Evolutionary conservation across 2,797 vertebrate genomes (phyloP), one percentile per base, ranked within the genome.

Genomic region (Carcharodon carcharias): DNA sequence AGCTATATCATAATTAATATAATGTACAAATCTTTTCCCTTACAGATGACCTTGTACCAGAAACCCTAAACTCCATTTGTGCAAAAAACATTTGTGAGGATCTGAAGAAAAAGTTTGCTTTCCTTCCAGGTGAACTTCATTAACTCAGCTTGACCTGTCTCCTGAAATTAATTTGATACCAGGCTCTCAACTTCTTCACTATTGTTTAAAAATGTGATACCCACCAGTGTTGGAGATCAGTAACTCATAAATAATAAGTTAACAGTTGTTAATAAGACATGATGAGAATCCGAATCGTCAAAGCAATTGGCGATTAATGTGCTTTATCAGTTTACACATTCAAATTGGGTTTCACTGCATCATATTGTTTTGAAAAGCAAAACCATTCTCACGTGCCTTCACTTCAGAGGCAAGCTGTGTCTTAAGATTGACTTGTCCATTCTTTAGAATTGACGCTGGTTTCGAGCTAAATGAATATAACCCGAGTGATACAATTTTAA

Each of bases 71-170:
- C 40, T 98, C 98, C 91, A 96, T 99, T 95, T 98, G 97, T 97
- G 96, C 98, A 97, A 99, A 98, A 97, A 99, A 99, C 97, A 98
- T 99, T 97, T 98, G 97, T 12, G 98, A 98, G 67, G 98, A 98
- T 97, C 98, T 99, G 97, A 98, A 99, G 98, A 99, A 99, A 96
- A 98, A 98, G 96, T 98, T 99, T 96, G 99, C 99, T 0, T 99
- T 99, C 97, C 97, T 99, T 89, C 99, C 99, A 97, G 99, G 99
- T 99, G 97, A 98, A 98, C 97, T 89, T 0, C 0, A 0, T 58
- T 96, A 56, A 65, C 91, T 88, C 96, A 77, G 58, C 88, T n/a
- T 96, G 45, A 61, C 85, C 18, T 40, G 63, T 96, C 96, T 16
- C 54, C 67, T 8, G 54, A 26, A 35, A 0, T 96, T 97, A 97